Percentiles rank a stretch among this genome's conserved stretches.
Conservation (phyloP, 1,140 invertebrate species). For the Sinonovacula constricta region DNA sequence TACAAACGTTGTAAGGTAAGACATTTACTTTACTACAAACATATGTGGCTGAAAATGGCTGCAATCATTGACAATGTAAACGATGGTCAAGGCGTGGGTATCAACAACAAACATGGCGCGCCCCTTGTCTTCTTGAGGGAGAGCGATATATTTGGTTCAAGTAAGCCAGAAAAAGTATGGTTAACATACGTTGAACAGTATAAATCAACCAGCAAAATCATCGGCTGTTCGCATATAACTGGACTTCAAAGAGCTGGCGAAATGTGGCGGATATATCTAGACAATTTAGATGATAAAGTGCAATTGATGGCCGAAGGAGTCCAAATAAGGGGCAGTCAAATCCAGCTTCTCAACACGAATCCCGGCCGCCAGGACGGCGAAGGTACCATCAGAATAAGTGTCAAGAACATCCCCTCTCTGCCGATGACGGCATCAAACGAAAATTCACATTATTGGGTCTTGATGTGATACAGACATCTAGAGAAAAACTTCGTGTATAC, state of each 20-base stretch:
- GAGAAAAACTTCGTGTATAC: neutral
- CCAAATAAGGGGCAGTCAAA: neutral
- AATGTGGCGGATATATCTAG: neutral
- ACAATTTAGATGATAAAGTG: neutral
- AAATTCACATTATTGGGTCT: neutral
- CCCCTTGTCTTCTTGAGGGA: no score
- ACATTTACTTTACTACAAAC: no score
- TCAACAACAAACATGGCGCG: no score
- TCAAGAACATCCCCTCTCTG: neutral
- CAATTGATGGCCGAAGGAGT: neutral
- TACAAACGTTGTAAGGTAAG: no score
- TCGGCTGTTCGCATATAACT: neutral
- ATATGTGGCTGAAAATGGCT: no score
- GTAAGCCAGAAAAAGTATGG: no score
- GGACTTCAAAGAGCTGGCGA: neutral
- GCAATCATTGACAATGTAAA: no score
- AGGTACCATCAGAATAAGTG: neutral
- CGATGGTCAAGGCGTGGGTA: no score
- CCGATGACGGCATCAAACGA: neutral
- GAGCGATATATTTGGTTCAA: no score
- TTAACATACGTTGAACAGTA: no score
- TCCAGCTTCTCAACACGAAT: neutral
- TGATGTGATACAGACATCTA: neutral
- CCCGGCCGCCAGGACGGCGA: neutral
- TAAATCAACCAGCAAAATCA: no score